Evolutionary conservation across 2,113 vertebrate species (phyloP), one percentile per base, ranked within the genome.

Genomic region (Limanda limanda): DNA sequence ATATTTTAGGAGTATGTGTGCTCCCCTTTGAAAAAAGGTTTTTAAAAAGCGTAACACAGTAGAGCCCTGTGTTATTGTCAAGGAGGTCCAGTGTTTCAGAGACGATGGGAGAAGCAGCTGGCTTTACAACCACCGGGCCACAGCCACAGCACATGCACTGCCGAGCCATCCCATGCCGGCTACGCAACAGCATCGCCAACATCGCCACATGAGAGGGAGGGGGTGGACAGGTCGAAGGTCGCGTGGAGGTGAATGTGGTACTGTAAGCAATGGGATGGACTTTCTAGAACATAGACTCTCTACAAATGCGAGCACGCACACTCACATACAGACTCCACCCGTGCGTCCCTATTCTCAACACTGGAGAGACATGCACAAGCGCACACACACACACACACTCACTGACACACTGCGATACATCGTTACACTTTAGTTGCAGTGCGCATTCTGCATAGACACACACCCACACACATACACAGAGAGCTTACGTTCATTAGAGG

Each of bases 401-500:
- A 57, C 21, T 21, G 20, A 11, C 51, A n/a, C 51, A 1, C 51
- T 13, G 45, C 45, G 40, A 48, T 15, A 48, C 45, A 48, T 48
- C 13, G 1, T 25, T 40, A 56, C 63, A 17, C 60, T 42, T 42
- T 42, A 42, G 10, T 12, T 42, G 40, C 40, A 42, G 40, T 13
- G 13, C 11, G 13, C 40, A 42, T 42, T 42, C 40, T 42, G 47
- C 71, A 45, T 48, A 51, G 56, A 48, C 45, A 66, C 68, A 79
- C 59, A 83, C 75, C 48, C 21, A 61, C 57, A 52, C 60, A 60
- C 66, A 35, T 13, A 79, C 78, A 89, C 78, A 75, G 18, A 68
- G 79, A 83, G 94, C 97, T 99, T 99, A 99, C 97, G 96, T 97
- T 96, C 94, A 96, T 95, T 94, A 96, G 90, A 92, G 96, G 95